A percentile compares a stretch with the other conserved stretches of the same genome.
These are phyloP conservation scores for Adelphocoris suturalis DNA, from an alignment of 2,888 invertebrate genomes.

Conservation along the genomic window DNA sequence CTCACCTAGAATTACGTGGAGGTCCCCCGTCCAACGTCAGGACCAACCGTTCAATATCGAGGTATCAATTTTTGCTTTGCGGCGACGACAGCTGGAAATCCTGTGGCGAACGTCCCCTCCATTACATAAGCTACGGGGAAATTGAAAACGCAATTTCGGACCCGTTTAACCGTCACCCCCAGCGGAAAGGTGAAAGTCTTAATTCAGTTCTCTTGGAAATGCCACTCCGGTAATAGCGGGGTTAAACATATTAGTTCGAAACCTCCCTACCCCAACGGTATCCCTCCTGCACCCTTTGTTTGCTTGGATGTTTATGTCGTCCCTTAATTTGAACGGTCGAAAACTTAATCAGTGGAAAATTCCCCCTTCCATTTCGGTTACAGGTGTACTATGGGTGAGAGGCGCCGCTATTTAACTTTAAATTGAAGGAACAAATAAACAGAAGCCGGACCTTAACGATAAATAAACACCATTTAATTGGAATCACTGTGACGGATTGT, in stretches of 20 bases:
- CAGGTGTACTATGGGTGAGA: neutral
- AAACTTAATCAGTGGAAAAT: slow-evolving; percentile 29
- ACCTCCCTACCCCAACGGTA: neutral
- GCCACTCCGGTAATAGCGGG: slow-evolving; percentile 21
- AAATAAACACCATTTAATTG: neutral
- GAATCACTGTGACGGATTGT: neutral
- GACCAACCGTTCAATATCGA: neutral
- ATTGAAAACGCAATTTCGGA: slow-evolving; percentile 34
- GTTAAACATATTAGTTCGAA: slow-evolving; percentile 45
- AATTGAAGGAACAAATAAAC: slow-evolving; percentile 13
- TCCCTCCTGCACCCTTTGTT: slow-evolving; percentile 23
- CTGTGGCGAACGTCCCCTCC: neutral
- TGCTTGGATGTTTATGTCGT: slow-evolving; percentile 33
- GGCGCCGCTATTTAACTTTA: neutral
- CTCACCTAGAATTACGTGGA: neutral
- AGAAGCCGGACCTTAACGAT: neutral
- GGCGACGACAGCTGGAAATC: neutral
- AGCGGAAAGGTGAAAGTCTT: slow-evolving; percentile 13
- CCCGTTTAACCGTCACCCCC: slow-evolving; percentile 22
- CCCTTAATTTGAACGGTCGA: slow-evolving; percentile 24
- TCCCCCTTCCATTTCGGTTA: neutral
- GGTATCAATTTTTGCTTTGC: neutral
- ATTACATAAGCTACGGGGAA: neutral
- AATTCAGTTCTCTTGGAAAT: slow-evolving; percentile 22
- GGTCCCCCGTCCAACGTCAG: neutral